Base-by-base conservation (phyloP, 2,888 invertebrate genomes). In the Itoplectis maculator region DNA sequence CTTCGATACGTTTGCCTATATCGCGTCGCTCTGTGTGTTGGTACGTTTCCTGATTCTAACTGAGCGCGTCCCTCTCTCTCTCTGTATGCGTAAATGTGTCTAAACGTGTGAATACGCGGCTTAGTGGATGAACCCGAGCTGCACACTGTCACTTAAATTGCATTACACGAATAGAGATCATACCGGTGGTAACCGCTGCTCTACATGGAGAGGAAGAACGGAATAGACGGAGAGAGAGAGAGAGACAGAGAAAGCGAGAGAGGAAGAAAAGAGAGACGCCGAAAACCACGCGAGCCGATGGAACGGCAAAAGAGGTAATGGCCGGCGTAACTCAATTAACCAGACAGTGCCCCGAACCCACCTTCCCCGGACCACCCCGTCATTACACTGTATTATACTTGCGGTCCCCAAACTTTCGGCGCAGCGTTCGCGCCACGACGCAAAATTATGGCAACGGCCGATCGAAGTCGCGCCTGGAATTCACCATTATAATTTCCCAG, bases 81-180 rank as follows among this genome's bases (percentile, higher is more conserved):
- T 29, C 29, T 2, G 70, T 35, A 35, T 18, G 47, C 20, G 18
- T n/a, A n/a, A n/a, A n/a, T n/a, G n/a, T n/a, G n/a, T n/a, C n/a
- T n/a, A 47, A 6, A 29, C 35, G 37, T 47, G 23, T 35, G 49
- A 18, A 42, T 8, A 49, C 9, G 7, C 8, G 8, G 13, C 47
- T 37, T 23, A 20, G 70, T 59, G 42, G 61, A 40, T 59, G 47
- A 59, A 72, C 18, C 61, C 76, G 42, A 54, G 63, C 69, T 70
- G 63, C 51, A 79, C 68, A 68, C 66, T 74, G 85, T 82, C 81
- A 77, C 76, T 83, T 79, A 79, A 84, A 85, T 87, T 82, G 79
- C 81, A 80, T 85, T 79, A 70, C 79, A 79, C 78, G 68, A 84
- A 82, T 82, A 76, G 73, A 72, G 56, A 76, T 61, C 80, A 54